A percentile compares a stretch with the other conserved stretches of the same genome.
phyloP scores from a whole-genome alignment of 2,797 vertebrate species.

The Gymnopithys bicolor region DNA sequence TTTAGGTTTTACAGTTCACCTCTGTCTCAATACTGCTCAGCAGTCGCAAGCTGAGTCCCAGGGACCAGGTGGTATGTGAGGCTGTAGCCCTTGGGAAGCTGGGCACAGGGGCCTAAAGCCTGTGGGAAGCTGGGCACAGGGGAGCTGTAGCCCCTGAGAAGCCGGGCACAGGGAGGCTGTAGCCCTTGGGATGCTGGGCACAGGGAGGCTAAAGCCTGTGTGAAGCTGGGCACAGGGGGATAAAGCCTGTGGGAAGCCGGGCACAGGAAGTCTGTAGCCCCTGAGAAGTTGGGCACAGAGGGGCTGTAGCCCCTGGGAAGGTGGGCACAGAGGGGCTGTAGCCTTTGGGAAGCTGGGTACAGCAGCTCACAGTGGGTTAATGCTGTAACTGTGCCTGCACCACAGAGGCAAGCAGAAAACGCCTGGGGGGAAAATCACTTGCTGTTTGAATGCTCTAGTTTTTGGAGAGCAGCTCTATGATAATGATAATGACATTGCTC shows the following conservation, averaged over 20 bases:
- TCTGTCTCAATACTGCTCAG: background rate
- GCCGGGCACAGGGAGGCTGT: too few relatives aligned
- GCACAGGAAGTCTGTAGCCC: background rate
- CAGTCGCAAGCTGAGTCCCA: background rate
- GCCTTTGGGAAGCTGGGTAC: background rate
- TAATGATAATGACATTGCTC: slow-evolving; percentile 60
- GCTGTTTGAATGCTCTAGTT: slow-evolving; percentile 54
- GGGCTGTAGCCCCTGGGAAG: background rate
- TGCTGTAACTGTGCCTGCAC: background rate
- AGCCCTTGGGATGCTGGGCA: background rate
- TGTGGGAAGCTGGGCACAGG: background rate
- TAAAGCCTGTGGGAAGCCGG: background rate
- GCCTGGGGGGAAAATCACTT: slow-evolving; percentile 23
- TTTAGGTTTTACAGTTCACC: background rate
- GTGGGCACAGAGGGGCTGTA: background rate
- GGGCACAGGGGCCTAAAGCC: background rate
- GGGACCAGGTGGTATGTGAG: too few relatives aligned
- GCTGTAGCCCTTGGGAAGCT: background rate
- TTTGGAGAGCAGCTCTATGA: slow-evolving; percentile 47
- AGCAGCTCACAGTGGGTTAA: slow-evolving; percentile 21
- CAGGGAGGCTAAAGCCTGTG: background rate
- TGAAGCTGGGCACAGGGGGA: background rate
- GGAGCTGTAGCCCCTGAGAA: background rate
- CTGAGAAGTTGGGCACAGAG: background rate
- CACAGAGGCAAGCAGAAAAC: background rate